phyloP scores from a whole-genome alignment of 2,888 invertebrate species.

The Bombyx huttoni region DNA sequence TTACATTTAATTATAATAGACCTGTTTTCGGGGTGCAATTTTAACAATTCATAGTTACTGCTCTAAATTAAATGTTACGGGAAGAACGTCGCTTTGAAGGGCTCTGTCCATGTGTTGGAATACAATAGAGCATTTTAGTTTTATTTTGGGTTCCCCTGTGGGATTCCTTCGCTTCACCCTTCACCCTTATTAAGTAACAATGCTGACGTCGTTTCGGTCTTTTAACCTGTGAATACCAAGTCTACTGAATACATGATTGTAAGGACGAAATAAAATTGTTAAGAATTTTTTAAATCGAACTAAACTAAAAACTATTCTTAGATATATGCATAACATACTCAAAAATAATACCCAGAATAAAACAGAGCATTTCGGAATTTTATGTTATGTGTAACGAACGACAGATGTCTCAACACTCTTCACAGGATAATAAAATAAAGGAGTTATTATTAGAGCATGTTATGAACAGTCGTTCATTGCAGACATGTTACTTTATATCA shows the following conservation, averaged over 20 bases:
- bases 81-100: neutral
- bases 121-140: neutral
- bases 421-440: constrained; percentile 2
- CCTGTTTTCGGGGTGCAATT: neutral
- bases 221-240: constrained; percentile 13
- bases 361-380: constrained; percentile 4
- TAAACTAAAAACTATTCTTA: no score
- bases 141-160: constrained; percentile 6
- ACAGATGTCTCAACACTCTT: constrained; percentile 3
- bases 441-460: constrained; percentile 1
- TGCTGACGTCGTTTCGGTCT: constrained; percentile 14
- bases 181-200: constrained; percentile 12
- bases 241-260: neutral
- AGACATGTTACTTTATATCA: neutral
- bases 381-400: constrained; percentile 2
- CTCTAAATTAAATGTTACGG: neutral
- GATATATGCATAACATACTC: neutral
- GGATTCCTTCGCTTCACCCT: constrained; percentile 15
- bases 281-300: neutral
- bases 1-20: constrained; percentile 2
- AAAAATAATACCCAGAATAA: constrained; percentile 1
- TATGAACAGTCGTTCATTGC: constrained; percentile 1
- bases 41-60: neutral
- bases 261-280: neutral
- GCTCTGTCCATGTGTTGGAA: neutral